phyloP scores from a whole-genome alignment of 2,888 invertebrate genomes.

The Oxycera nigricornis region DNA sequence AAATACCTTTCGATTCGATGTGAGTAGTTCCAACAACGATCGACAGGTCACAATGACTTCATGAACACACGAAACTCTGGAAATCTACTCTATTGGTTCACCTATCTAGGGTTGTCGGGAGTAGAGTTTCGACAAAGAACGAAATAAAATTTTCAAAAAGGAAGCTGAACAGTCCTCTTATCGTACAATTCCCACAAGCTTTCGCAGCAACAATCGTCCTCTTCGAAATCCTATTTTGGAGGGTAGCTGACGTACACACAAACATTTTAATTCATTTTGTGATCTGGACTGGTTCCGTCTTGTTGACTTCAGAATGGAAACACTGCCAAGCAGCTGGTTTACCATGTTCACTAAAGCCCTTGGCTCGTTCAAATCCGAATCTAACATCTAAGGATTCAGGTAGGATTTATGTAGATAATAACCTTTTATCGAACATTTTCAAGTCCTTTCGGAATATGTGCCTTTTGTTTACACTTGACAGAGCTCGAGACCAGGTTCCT shows the following conservation, averaged over 20 bases:
- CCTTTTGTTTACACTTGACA: conserved; percentile 37
- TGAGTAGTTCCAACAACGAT: neutral
- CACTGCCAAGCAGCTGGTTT: neutral
- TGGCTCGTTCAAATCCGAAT: neutral
- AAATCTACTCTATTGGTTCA: neutral
- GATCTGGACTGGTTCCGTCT: too few species aligned
- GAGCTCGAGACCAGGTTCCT: neutral
- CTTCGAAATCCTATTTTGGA: too few species aligned
- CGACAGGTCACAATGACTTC: conserved; percentile 8
- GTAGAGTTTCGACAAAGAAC: too few species aligned
- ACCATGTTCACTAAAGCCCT: neutral
- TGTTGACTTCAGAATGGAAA: neutral
- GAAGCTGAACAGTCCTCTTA: too few species aligned
- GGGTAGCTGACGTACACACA: too few species aligned
- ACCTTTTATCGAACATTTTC: conserved; percentile 28
- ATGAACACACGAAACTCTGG: neutral
- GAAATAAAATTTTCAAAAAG: too few species aligned
- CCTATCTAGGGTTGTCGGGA: neutral
- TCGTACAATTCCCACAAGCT: too few species aligned
- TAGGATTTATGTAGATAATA: conserved; percentile 32
- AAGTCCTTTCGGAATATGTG: conserved; percentile 1
- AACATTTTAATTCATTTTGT: too few species aligned
- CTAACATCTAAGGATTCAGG: conserved; percentile 17
- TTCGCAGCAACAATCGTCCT: too few species aligned
- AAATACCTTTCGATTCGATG: conserved; percentile 4